Evolutionary conservation across 2,888 invertebrate species (phyloP).

Genomic region (Phengaris arion): DNA sequence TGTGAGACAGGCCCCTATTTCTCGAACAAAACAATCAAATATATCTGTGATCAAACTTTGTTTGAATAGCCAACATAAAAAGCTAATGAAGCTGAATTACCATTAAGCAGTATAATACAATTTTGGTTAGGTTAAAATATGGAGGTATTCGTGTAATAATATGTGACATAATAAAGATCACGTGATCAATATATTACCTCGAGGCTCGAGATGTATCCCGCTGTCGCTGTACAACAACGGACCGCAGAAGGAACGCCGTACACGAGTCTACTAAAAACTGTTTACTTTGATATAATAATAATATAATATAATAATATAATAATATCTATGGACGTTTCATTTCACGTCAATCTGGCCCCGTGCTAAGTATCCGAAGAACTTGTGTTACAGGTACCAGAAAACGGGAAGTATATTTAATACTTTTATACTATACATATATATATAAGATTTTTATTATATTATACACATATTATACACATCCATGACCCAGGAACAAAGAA

Average conservation of each 20-base stretch:
- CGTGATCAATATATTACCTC: conserved; percentile 22
- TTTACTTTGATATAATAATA: too few species aligned
- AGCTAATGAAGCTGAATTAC: neutral
- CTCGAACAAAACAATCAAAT: neutral
- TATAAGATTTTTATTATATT: too few species aligned
- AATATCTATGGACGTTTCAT: too few species aligned
- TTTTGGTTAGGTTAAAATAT: neutral
- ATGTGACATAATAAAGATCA: conserved; percentile 27
- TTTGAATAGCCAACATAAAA: neutral
- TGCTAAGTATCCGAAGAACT: too few species aligned
- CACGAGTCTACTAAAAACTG: neutral
- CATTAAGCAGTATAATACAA: neutral
- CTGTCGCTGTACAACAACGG: conserved; percentile 5
- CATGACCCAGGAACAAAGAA: too few species aligned
- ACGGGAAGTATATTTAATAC: too few species aligned
- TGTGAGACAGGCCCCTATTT: neutral
- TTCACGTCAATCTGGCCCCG: too few species aligned
- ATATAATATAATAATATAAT: too few species aligned
- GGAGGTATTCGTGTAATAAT: conserved; percentile 25
- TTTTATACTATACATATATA: too few species aligned
- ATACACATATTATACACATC: too few species aligned
- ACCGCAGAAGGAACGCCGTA: neutral
- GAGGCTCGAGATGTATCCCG: neutral
- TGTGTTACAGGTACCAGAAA: too few species aligned
- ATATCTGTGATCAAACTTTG: neutral